These are phyloP conservation scores for Ormyrus labotus DNA, from an alignment of 2,888 invertebrate species.

Conservation along the genomic window DNA sequence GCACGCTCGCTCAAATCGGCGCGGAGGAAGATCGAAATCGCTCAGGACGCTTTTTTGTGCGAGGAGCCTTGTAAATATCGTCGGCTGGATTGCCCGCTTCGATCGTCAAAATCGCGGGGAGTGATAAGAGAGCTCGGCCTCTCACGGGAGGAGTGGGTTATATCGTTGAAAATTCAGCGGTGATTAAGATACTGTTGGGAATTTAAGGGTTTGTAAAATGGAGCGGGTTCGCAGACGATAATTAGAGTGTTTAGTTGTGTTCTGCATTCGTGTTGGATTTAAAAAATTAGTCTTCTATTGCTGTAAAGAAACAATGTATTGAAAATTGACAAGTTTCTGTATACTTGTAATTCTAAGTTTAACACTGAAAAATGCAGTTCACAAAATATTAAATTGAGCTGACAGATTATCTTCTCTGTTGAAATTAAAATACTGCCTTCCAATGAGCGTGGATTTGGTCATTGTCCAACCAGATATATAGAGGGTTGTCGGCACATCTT, in stretches of 20 bases:
- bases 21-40: conserved; percentile 14
- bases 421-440: no score
- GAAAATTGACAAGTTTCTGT: conserved; percentile 7
- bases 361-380: no score
- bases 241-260: no score
- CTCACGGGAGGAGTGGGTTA: neutral
- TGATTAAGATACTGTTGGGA: conserved; percentile 43
- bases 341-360: no score
- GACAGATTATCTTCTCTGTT: no score
- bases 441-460: no score
- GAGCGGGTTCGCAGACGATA: conserved; percentile 23
- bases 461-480: no score
- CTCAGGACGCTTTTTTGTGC: no score
- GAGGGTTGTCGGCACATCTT: no score
- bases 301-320: neutral
- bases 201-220: conserved; percentile 36
- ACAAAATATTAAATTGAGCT: no score
- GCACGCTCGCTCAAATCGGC: conserved; percentile 21
- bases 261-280: no score
- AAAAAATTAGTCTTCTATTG: no score
- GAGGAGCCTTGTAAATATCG: conserved; percentile 14
- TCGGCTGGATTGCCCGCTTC: conserved; percentile 1
- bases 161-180: conserved; percentile 39
- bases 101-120: conserved; percentile 37
- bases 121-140: conserved; percentile 3